These are phyloP conservation scores for Pipistrellus pipistrellus DNA, from an alignment of 2,797 vertebrate species.

Conservation along the genomic window DNA sequence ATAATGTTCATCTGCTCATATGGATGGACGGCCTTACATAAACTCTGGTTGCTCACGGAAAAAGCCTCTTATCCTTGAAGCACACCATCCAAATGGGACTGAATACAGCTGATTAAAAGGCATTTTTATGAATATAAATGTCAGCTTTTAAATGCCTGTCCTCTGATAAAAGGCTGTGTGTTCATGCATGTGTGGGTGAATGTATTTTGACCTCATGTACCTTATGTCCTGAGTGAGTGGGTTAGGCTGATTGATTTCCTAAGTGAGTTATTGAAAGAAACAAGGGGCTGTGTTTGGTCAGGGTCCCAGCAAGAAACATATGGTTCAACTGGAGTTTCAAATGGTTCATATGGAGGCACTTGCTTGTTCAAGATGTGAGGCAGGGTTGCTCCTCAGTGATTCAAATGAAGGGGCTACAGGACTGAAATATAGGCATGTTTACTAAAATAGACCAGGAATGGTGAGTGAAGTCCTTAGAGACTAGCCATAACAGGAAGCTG, in stretches of 20 bases:
- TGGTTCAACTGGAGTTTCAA: neutral
- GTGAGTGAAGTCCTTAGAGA: neutral
- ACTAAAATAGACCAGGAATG: neutral
- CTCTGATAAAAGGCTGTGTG: neutral
- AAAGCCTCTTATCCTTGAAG: constrained; percentile 61
- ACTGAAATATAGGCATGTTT: neutral
- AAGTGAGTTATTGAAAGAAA: constrained; percentile 12
- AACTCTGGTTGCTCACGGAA: constrained; percentile 57
- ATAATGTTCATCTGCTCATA: constrained; percentile 58
- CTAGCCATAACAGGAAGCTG: neutral
- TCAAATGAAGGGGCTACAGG: neutral
- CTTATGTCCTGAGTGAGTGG: neutral
- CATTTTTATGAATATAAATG: constrained; percentile 52
- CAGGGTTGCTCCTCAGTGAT: neutral
- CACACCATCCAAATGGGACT: neutral
- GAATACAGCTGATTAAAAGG: constrained; percentile 54
- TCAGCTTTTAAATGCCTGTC: constrained; percentile 43
- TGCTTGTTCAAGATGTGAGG: neutral
- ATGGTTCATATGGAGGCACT: neutral
- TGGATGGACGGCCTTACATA: constrained; percentile 50
- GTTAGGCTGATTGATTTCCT: constrained; percentile 30
- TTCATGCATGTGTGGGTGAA: neutral
- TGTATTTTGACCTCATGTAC: constrained; percentile 15
- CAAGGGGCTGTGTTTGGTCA: neutral
- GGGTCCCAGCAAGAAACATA: constrained; percentile 13